Base-by-base conservation (phyloP, 2,888 invertebrate genomes). In the Lomographa bimaculata region DNA sequence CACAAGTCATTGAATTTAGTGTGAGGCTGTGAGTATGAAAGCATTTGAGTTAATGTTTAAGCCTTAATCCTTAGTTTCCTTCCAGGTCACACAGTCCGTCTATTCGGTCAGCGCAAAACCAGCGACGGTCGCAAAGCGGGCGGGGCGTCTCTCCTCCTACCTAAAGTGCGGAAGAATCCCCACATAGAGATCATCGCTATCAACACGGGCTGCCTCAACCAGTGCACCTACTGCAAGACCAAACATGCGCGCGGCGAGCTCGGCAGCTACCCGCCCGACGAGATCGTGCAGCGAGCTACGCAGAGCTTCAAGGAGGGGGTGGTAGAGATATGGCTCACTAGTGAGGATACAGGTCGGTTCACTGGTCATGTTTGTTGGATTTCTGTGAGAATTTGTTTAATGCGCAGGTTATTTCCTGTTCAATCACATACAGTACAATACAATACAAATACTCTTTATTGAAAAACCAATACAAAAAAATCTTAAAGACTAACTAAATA, bases 191-290 rank as follows among this genome's bases (percentile, higher is more conserved):
- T 99, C 37, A 98, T 98, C 42, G 94, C 98, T 0, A 97, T 98
- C 26, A 98, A 97, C 75, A 97, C 98, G 0, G 98, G 98, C 0
- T 99, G 99, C 63, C 86, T 99, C 1, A 99, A 99, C 85, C 97
- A 98, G 66, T 99, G 99, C 76, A 98, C 99, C 0, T 99, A 99
- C 70, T 99, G 99, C 72, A 99, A 99, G 82, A 99, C 98, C 0
- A 98, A 98, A 71, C 98, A 98, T 76, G 99, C 99, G 0, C 83
- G 99, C 29, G 99, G 99, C 0, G 97, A 98, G 70, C 80, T 99
- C n/a, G 98, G 96, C 0, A 98, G 98, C 70, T 98, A 98, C 74
- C 92, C 94, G 0, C 95, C 96, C 0, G 94, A 95, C 27, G 96
- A 98, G 75, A 97, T 99, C 24, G 93, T 98, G 0, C 93, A 93